These are phyloP conservation scores for Coremacera marginata DNA, from an alignment of 2,888 invertebrate genomes.

Conservation along the genomic window DNA sequence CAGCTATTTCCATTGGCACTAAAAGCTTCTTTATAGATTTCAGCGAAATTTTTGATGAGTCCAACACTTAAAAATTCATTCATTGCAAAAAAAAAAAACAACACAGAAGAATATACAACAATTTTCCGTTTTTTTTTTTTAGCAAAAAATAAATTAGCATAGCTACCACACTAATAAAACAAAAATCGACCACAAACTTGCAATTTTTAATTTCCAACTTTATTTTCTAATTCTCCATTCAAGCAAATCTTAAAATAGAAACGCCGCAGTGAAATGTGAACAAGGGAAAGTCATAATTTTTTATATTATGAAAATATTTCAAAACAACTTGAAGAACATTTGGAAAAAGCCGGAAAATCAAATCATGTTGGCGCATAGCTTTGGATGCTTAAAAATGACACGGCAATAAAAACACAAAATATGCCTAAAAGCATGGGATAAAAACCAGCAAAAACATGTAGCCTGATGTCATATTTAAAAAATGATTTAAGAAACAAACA, in stretches of 20 bases:
- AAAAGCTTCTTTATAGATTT: no score
- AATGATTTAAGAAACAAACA: not conserved
- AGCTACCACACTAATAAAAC: not conserved
- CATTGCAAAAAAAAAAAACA: no score
- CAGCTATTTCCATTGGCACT: no score
- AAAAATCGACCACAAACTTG: no score
- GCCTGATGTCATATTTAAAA: not conserved
- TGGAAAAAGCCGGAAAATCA: not conserved
- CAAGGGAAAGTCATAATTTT: constrained; percentile 11
- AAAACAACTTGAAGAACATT: not conserved
- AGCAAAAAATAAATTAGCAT: not conserved
- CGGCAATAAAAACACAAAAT: constrained; percentile 6
- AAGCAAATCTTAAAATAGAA: constrained; percentile 14
- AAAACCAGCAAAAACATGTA: not conserved
- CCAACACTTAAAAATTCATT: no score
- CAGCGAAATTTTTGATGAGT: no score
- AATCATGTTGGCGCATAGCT: not conserved
- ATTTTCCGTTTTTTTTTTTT: not conserved
- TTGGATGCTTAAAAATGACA: not conserved
- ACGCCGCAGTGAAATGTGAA: not conserved
- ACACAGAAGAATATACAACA: not conserved
- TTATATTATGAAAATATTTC: constrained; percentile 24
- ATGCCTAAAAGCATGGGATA: not conserved
- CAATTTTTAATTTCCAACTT: no score
- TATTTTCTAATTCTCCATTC: no score